Evolutionary conservation across 2,797 vertebrate species (phyloP).

Genomic region (Danio tinwini): DNA sequence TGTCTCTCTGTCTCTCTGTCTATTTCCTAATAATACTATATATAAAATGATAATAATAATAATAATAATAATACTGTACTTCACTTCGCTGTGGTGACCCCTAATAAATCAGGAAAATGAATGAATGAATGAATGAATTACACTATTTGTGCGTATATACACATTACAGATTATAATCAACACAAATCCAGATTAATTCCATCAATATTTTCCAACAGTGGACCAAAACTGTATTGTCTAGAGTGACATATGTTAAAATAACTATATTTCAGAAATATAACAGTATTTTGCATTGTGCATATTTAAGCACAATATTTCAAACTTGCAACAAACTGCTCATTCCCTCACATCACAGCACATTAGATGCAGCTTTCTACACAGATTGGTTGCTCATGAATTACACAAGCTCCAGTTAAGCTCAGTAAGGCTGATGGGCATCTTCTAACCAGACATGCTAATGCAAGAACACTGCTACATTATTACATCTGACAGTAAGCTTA

Average conservation of each 20-base stretch:
- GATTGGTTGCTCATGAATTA: constrained; percentile 15
- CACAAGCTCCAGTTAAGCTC: constrained; percentile 37
- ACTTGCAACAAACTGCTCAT: background rate
- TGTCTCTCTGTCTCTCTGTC: too few relatives aligned
- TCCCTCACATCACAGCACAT: background rate
- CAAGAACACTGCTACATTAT: constrained; percentile 48
- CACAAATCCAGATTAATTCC: background rate
- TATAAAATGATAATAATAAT: too few relatives aligned
- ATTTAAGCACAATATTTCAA: background rate
- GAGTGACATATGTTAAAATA: background rate
- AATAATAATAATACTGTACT: too few relatives aligned
- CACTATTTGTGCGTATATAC: too few relatives aligned
- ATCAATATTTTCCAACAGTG: background rate
- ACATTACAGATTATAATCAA: too few relatives aligned
- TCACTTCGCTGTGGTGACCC: too few relatives aligned
- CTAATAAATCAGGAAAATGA: too few relatives aligned
- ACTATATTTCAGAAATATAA: background rate
- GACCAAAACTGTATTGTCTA: background rate
- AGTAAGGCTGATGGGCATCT: constrained; percentile 48
- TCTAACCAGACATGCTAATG: constrained; percentile 50
- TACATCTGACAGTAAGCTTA: constrained; percentile 36
- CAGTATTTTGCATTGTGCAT: background rate
- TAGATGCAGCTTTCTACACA: constrained; percentile 3
- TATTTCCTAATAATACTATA: too few relatives aligned
- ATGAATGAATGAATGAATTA: too few relatives aligned